These are phyloP conservation scores for Centropyge bicolor DNA, from an alignment of 2,797 vertebrate genomes.

Conservation along the genomic window DNA sequence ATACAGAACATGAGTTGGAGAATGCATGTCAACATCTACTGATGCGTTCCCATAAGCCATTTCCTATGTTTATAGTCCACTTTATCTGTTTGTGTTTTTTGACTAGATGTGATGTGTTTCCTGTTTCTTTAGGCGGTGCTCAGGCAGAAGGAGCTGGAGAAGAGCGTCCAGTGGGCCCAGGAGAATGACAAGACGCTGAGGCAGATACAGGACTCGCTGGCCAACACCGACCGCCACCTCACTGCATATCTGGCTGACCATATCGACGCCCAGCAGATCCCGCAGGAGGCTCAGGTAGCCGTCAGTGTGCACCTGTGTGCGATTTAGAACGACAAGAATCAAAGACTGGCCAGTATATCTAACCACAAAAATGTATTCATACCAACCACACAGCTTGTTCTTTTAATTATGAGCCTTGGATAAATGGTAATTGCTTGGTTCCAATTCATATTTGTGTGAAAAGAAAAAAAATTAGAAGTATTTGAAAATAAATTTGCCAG, in stretches of 20 bases:
- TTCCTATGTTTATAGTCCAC: neutral
- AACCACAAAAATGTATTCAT: neutral
- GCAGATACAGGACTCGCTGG: constrained; percentile 92
- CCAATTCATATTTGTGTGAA: neutral
- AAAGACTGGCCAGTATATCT: neutral
- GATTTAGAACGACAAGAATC: neutral
- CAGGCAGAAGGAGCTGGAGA: constrained; percentile 92
- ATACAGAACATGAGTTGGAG: neutral
- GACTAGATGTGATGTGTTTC: constrained; percentile 10
- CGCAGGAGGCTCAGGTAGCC: constrained; percentile 94
- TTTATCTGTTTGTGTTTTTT: neutral
- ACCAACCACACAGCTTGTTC: neutral
- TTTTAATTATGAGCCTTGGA: neutral
- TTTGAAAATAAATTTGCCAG: neutral
- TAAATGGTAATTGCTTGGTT: neutral
- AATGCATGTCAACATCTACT: neutral
- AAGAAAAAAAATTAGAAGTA: neutral
- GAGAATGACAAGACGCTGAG: constrained; percentile 93
- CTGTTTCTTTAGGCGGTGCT: constrained; percentile 86
- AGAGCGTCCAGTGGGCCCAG: constrained; percentile 91
- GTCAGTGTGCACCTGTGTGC: neutral
- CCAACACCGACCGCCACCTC: constrained; percentile 91
- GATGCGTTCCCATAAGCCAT: neutral
- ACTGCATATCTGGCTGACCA: constrained; percentile 90
- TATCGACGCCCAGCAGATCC: constrained; percentile 93